Evolutionary conservation across 2,888 invertebrate genomes (phyloP).

Genomic region (Lapara coniferarum): DNA sequence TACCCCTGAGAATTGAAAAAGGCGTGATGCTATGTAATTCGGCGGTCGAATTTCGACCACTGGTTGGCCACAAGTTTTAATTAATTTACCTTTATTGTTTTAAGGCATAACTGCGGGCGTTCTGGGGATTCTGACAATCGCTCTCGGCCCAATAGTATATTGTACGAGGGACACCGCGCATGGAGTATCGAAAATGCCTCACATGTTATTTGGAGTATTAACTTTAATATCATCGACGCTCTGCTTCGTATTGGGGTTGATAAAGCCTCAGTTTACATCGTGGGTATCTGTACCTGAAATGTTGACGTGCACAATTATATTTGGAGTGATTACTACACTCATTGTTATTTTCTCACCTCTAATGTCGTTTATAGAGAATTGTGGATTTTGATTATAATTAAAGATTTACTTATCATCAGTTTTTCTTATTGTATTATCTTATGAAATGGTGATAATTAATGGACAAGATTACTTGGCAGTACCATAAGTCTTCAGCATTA

Average conservation of each 20-base stretch:
- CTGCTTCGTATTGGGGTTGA: conserved; percentile 51
- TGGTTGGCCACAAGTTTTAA: background rate
- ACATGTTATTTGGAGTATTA: conserved; percentile 40
- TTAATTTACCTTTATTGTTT: conserved; percentile 28
- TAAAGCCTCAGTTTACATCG: conserved; percentile 40
- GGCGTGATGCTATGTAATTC: too few species aligned
- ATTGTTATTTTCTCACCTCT: conserved; percentile 42
- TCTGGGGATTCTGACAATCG: conserved; percentile 32
- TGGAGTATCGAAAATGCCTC: conserved; percentile 29
- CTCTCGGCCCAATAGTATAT: conserved; percentile 36
- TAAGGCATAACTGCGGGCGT: conserved; percentile 40
- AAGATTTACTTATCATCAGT: background rate
- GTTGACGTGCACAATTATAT: conserved; percentile 39
- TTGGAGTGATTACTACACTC: conserved; percentile 47
- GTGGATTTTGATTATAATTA: conserved; percentile 13
- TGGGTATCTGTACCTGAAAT: conserved; percentile 45
- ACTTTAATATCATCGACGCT: conserved; percentile 44
- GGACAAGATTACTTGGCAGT: too few species aligned
- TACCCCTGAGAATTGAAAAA: too few species aligned
- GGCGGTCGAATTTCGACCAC: too few species aligned
- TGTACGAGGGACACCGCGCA: conserved; percentile 18
- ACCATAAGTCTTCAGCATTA: too few species aligned
- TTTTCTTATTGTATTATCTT: background rate
- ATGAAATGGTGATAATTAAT: too few species aligned
- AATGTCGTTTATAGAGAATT: conserved; percentile 28